Base-by-base conservation (phyloP, 2,888 invertebrate genomes). In the Anoncus sp. region DNA sequence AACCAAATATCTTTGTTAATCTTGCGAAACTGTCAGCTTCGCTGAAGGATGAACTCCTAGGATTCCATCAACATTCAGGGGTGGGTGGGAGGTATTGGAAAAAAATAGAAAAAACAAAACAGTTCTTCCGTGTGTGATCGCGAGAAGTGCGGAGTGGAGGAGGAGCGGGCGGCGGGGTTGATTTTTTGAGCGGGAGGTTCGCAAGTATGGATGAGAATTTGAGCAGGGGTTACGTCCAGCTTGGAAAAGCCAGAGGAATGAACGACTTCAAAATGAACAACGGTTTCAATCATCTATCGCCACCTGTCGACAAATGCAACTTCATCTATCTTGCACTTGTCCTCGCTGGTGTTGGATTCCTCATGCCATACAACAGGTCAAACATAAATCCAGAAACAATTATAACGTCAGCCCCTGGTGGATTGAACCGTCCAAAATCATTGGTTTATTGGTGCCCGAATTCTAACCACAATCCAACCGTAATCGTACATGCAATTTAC, bases 341-440 rank as follows among this genome's bases (percentile, higher is more conserved):
- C 67, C 92, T 97, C 72, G 97, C 97, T 31, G 98, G 98, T 16
- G 95, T 96, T 82, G 98, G 98, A 51, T 98, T 98, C 89, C 93
- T 98, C 62, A 93, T 98, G 79, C 98, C 98, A 10, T 98, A 97
- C 92, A 98, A 98, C 93, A 97, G 97, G 97, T 97, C 92, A 72
- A 79, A 65, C 51, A 45, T 63, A 6, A 75, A 47, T 27, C 24
- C 45, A 35, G 47, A 51, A 49, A 20, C 49, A 47, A 51, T 49
- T 16, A 40, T 53, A 53, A 49, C 35, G 31, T 31, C 31, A 31
- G 7, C 31, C 3, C 7, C 3, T 7, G 31, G 31, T 31, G 4
- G 31, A 31, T 31, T 31, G 31, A 31, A 31, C 31, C n/a, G n/a
- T n/a, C n/a, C n/a, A n/a, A n/a, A n/a, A n/a, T n/a, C n/a, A n/a